Evolutionary conservation across 2,113 vertebrate genomes (phyloP).

Genomic region (Hiodon tergisus): DNA sequence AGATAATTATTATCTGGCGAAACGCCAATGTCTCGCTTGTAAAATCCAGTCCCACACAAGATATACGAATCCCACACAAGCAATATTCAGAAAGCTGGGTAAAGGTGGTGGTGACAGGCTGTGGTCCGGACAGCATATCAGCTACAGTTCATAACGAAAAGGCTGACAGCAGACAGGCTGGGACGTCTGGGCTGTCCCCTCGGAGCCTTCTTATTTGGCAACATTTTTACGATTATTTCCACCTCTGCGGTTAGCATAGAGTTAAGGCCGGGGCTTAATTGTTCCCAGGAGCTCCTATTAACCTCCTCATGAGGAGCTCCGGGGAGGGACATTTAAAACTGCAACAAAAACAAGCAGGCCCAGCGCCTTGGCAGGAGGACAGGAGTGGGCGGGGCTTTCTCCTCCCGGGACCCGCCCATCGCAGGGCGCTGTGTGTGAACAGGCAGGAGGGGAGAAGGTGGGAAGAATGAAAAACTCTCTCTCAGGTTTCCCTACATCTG

Average conservation of each 20-base stretch:
- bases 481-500: no score
- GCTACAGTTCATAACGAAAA: conserved; percentile 4
- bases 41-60: not conserved
- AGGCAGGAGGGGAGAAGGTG: not conserved
- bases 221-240: conserved; percentile 67
- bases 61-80: conserved; percentile 22
- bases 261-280: conserved; percentile 84
- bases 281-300: conserved; percentile 84
- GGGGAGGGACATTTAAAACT: conserved; percentile 79
- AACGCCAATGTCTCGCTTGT: conserved; percentile 56
- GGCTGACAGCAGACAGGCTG: conserved; percentile 47
- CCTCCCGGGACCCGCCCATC: conserved; percentile 18
- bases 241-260: conserved; percentile 68
- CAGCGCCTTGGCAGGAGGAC: conserved; percentile 12
- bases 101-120: conserved; percentile 61
- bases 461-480: not conserved
- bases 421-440: not conserved
- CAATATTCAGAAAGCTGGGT: conserved; percentile 45
- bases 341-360: conserved; percentile 77
- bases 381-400: conserved; percentile 25
- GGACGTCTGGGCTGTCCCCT: conserved; percentile 63
- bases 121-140: conserved; percentile 42
- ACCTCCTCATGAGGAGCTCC: conserved; percentile 85
- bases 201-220: conserved; percentile 65
- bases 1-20: conserved; percentile 65